Conservation (phyloP, 2,888 invertebrate genomes). For the Acanthoscelides obtectus region DNA sequence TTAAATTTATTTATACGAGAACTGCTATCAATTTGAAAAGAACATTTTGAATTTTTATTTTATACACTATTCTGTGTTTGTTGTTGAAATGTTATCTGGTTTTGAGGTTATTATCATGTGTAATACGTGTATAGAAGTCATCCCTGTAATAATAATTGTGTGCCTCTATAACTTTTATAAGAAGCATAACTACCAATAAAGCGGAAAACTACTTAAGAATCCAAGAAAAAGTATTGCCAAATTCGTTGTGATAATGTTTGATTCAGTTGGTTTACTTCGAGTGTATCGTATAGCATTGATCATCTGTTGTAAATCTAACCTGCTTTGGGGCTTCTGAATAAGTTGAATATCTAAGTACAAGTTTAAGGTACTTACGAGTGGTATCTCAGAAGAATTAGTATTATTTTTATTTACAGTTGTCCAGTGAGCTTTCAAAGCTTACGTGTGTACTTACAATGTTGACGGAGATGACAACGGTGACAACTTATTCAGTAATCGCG, state of each 20-base stretch:
- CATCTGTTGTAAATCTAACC: not conserved
- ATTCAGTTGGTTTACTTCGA: not conserved
- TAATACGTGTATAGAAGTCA: not conserved
- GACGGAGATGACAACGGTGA: too few species aligned
- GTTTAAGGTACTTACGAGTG: too few species aligned
- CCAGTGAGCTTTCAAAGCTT: too few species aligned
- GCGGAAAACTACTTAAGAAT: not conserved
- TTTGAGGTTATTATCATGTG: not conserved
- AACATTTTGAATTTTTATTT: too few species aligned
- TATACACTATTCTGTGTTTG: not conserved
- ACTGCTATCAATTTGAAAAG: too few species aligned
- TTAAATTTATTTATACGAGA: too few species aligned
- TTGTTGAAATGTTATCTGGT: not conserved
- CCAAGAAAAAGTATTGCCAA: not conserved
- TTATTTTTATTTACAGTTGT: too few species aligned
- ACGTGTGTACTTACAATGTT: too few species aligned
- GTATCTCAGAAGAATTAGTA: too few species aligned
- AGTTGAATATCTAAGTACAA: too few species aligned
- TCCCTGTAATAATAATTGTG: conserved; percentile 10
- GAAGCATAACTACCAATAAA: not conserved
- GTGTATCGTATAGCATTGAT: not conserved
- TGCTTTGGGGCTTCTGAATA: too few species aligned
- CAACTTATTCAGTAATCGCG: too few species aligned
- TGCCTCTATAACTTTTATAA: conserved; percentile 6
- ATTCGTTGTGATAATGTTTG: not conserved